Percentiles rank a stretch among this genome's conserved stretches.
phyloP scores from a whole-genome alignment of 2,797 vertebrate species.

The Enteromius trimaculatus region DNA sequence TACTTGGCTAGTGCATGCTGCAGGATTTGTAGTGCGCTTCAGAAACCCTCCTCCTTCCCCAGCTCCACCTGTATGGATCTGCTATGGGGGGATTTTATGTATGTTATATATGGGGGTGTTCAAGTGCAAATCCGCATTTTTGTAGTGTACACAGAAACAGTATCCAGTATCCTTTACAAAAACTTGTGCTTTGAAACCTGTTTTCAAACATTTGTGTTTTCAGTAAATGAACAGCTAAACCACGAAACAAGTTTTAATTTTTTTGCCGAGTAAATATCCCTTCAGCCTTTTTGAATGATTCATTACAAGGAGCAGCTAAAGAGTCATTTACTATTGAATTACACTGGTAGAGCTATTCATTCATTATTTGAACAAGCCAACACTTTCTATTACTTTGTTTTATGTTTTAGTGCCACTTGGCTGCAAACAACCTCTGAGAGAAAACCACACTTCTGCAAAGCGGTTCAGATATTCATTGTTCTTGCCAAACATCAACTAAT shows the following conservation, averaged over 20 bases:
- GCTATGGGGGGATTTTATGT: not conserved
- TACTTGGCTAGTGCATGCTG: not conserved
- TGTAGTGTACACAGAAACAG: not conserved
- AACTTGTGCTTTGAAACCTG: not conserved
- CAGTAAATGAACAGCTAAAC: not conserved
- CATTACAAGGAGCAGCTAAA: not conserved
- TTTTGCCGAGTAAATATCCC: not conserved
- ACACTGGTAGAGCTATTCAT: not conserved
- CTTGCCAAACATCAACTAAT: constrained; percentile 30
- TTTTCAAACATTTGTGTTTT: not conserved
- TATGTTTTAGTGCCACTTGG: not conserved
- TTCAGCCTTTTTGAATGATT: not conserved
- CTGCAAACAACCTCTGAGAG: not conserved
- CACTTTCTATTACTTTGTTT: not conserved
- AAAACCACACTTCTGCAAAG: constrained; percentile 4
- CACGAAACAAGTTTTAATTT: not conserved
- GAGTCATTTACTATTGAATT: not conserved
- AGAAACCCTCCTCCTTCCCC: not conserved
- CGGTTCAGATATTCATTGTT: constrained; percentile 17
- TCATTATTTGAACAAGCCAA: not conserved
- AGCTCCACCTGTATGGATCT: not conserved
- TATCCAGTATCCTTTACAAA: not conserved
- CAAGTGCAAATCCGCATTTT: not conserved
- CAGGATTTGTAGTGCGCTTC: not conserved
- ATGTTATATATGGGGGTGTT: not conserved